Conservation (phyloP, 2,113 vertebrate species). For the Sula dactylatra region DNA sequence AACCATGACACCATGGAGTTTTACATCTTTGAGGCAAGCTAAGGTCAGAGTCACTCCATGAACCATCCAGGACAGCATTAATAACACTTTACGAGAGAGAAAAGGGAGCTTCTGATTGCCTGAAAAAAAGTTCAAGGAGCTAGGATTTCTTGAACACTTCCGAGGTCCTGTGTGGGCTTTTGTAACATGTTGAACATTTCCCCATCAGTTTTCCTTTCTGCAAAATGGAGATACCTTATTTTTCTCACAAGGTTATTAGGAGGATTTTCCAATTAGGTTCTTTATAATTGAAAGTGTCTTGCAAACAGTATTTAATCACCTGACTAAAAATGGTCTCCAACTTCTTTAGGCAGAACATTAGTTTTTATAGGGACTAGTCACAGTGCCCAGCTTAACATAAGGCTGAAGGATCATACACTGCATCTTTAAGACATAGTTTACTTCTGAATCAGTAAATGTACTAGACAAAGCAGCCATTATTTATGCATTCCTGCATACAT, state of each 20-base stretch:
- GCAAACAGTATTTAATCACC: not conserved
- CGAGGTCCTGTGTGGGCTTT: not conserved
- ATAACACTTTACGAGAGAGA: not conserved
- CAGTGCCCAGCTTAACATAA: not conserved
- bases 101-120: not conserved
- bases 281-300: not conserved
- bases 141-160: not conserved
- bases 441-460: slow-evolving; percentile 70
- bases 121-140: not conserved
- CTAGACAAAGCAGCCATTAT: slow-evolving; percentile 76
- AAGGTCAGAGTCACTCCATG: not conserved
- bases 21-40: not conserved
- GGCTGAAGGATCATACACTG: slow-evolving; percentile 17
- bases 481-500: slow-evolving; percentile 74
- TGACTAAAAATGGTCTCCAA: not conserved
- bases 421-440: slow-evolving; percentile 77
- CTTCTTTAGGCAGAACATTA: not conserved
- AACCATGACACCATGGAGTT: rapidly evolving
- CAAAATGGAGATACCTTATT: not conserved
- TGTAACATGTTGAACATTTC: not conserved
- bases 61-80: not conserved
- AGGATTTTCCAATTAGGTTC: not conserved
- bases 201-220: not conserved
- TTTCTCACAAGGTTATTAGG: not conserved
- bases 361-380: not conserved